Base-by-base conservation (phyloP, 2,797 vertebrate genomes). In the Simalia tracyae region DNA sequence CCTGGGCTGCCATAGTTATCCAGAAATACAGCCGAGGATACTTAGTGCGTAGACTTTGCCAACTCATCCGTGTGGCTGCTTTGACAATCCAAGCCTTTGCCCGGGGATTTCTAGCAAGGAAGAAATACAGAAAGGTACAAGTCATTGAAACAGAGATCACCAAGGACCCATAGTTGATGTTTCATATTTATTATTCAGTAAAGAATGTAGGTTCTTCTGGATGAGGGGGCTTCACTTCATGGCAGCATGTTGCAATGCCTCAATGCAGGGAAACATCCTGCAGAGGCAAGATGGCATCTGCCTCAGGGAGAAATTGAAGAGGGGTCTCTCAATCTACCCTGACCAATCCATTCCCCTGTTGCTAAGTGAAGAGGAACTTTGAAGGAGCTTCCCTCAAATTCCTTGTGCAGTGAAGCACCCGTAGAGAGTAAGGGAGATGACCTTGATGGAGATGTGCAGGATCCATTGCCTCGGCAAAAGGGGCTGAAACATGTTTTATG, bases 1-100 rank as follows among this genome's bases (percentile, higher is more conserved):
- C 98, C 0, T 99, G 99, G 99, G 99, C 99, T 10, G 97, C 98
- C 0, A 85, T 99, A 93, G 90, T 98, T 87, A 98, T 99, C 94
- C 99, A 99, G 97, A 99, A 98, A 91, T 84, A 98, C 95, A 98
- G 98, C 95, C 98, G 98, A 59, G 98, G 99, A 1, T 98, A 98
- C 95, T 96, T 98, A 5, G 97, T 98, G 87, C 98, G 98, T 42
- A 98, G 96, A n/a, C 96, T 99, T 90, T 99, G 98, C 96, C 98
- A 97, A 84, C 95, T 98, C 2, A 98, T 99, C 89, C 97, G 94
- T 0, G 94, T 98, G 95, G 98, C 99, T 92, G 95, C 98, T 88
- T 91, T 99, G 93, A 99, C 98, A 87, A 98, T 99, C 93, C 99
- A 99, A 97, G 98, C 99, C 87, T 98, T 98, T 92, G 97, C 98